These are phyloP conservation scores for Hormaphis cornu DNA, from an alignment of 1,140 invertebrate species.

Conservation along the genomic window DNA sequence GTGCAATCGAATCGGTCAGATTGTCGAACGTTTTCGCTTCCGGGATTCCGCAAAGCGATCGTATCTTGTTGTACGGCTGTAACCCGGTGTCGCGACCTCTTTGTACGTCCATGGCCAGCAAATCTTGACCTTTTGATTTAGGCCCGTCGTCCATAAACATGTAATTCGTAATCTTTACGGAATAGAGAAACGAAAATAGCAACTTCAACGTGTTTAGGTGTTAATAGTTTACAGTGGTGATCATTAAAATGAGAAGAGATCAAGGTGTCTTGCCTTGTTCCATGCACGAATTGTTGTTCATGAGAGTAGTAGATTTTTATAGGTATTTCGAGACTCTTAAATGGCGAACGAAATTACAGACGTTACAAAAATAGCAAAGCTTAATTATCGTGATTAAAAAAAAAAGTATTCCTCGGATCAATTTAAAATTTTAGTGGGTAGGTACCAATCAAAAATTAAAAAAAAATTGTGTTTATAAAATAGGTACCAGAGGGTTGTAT, in stretches of 20 bases:
- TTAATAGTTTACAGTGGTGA: not conserved
- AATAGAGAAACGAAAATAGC: not conserved
- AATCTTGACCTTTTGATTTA: constrained; percentile 59
- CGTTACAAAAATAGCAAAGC: no score
- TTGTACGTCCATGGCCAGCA: constrained; percentile 77
- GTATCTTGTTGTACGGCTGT: constrained; percentile 66
- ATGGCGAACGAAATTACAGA: no score
- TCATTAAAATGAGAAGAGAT: no score
- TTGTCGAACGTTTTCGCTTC: constrained; percentile 50
- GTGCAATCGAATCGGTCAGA: constrained; percentile 33
- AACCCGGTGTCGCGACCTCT: constrained; percentile 82
- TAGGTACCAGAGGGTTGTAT: not conserved
- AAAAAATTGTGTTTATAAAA: no score
- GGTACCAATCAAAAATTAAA: no score
- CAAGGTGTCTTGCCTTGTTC: not conserved
- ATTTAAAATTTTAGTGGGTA: no score
- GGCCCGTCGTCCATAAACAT: not conserved
- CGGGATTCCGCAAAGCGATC: constrained; percentile 64
- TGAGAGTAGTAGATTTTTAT: no score
- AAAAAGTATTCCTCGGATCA: not conserved
- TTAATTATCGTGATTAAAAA: no score
- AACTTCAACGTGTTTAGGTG: no score
- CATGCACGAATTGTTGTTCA: no score
- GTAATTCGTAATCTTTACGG: not conserved
- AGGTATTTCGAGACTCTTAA: no score